phyloP scores from a whole-genome alignment of 1,140 invertebrate genomes.

The Semibalanus balanoides region DNA sequence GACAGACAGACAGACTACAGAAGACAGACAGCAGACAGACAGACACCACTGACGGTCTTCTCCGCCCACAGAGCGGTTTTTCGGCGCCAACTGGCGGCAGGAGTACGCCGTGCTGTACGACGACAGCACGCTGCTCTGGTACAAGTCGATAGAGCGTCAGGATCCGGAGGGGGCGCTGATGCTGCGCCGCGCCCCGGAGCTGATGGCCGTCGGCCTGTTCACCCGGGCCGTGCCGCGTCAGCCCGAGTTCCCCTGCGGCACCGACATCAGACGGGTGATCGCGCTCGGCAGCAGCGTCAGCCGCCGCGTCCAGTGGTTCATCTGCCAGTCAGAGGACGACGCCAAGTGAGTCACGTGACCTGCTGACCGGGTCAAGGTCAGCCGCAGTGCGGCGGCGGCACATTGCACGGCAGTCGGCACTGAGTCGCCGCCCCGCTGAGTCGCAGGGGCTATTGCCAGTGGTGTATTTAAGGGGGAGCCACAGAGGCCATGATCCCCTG shows the following conservation, averaged over 20 bases:
- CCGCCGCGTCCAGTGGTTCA: slow-evolving; percentile 43
- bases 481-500: too few relatives aligned
- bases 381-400: too few relatives aligned
- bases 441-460: too few relatives aligned
- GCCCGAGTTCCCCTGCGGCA: slow-evolving; percentile 47
- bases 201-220: slow-evolving; percentile 60
- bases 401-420: too few relatives aligned
- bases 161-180: slow-evolving; percentile 37
- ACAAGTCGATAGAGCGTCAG: slow-evolving; percentile 43
- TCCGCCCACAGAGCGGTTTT: slow-evolving; percentile 55
- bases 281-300: slow-evolving; percentile 47
- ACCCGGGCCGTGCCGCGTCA: slow-evolving; percentile 50
- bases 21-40: too few relatives aligned
- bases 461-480: too few relatives aligned
- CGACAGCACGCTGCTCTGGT: slow-evolving; percentile 62
- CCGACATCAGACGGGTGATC: slow-evolving; percentile 48
- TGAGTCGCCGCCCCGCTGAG: too few relatives aligned
- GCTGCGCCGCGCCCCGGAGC: slow-evolving; percentile 56
- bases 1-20: too few relatives aligned
- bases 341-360: slow-evolving; percentile 39
- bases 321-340: slow-evolving; percentile 47
- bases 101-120: slow-evolving; percentile 65
- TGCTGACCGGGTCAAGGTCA: too few relatives aligned
- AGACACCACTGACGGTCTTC: too few relatives aligned
- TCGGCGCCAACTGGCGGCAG: slow-evolving; percentile 60